Conservation (phyloP, 2,888 invertebrate species). For the Hipparchia semele region DNA sequence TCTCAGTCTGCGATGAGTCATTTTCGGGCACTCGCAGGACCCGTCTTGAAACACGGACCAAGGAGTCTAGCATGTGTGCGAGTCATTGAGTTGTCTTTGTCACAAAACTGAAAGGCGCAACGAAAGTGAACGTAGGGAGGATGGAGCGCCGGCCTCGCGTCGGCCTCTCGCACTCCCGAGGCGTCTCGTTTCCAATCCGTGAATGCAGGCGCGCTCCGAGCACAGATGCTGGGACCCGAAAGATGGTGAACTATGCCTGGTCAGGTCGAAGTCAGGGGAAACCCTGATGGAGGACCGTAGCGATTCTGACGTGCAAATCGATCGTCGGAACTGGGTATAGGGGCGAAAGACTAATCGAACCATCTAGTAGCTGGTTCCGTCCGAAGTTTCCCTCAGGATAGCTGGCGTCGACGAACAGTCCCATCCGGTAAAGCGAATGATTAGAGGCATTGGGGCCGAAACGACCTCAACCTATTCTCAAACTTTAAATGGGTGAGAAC, state of each 20-base stretch:
- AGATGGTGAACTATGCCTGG: no score
- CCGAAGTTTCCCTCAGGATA: slow-evolving; percentile 91
- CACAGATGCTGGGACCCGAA: no score
- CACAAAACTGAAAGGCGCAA: slow-evolving; percentile 84
- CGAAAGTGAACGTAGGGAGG: slow-evolving; percentile 84
- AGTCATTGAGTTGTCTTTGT: no score
- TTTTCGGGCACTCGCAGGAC: slow-evolving; percentile 69
- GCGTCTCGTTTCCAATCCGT: slow-evolving; percentile 78
- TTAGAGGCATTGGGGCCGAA: no score
- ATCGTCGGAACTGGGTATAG: slow-evolving; percentile 84
- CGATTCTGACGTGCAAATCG: no score
- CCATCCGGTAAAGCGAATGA: no score
- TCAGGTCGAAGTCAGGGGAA: no score
- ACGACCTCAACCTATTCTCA: no score
- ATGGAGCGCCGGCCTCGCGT: slow-evolving; percentile 63
- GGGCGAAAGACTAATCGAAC: slow-evolving; percentile 86
- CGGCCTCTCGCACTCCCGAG: slow-evolving; percentile 81
- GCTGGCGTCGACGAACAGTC: slow-evolving; percentile 69
- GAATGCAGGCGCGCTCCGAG: no score
- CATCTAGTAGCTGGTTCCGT: slow-evolving; percentile 88
- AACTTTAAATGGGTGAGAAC: no score
- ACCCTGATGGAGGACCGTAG: no score
- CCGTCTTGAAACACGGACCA: slow-evolving; percentile 66
- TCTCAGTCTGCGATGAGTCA: slow-evolving; percentile 45
- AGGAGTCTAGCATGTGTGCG: slow-evolving; percentile 66